phyloP scores from a whole-genome alignment of 2,113 vertebrate genomes.

The Anthoscopus minutus region DNA sequence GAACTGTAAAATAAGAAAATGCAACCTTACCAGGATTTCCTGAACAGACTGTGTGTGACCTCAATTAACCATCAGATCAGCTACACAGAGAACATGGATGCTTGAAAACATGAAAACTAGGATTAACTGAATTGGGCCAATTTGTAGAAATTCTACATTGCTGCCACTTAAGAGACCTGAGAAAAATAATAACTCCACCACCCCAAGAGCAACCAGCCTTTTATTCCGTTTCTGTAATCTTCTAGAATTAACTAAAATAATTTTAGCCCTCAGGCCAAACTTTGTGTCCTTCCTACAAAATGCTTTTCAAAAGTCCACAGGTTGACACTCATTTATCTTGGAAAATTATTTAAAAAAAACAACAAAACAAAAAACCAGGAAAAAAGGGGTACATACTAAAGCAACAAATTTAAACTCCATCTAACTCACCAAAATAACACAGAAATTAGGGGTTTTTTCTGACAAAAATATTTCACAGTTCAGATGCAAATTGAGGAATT shows the following conservation, averaged over 20 bases:
- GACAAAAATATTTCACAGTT: not conserved
- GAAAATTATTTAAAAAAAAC: not conserved
- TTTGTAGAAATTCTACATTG: not conserved
- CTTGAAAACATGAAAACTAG: not conserved
- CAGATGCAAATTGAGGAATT: not conserved
- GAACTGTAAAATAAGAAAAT: not conserved
- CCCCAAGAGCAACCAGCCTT: not conserved
- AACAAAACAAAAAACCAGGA: too few species aligned
- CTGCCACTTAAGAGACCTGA: not conserved
- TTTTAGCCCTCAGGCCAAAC: not conserved
- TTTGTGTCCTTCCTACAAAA: not conserved
- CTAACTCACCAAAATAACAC: not conserved
- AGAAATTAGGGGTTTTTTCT: not conserved
- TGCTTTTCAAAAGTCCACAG: not conserved
- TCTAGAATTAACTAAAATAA: not conserved
- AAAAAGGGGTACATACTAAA: not conserved
- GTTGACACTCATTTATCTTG: not conserved
- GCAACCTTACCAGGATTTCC: not conserved
- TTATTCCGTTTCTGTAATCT: not conserved
- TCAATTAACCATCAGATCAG: not conserved
- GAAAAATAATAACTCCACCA: not conserved
- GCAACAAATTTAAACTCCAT: not conserved
- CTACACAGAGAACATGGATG: not conserved
- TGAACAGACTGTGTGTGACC: not conserved
- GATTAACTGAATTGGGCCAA: not conserved